Evolutionary conservation across 2,113 vertebrate species (phyloP).

Genomic region (Thymallus thymallus): DNA sequence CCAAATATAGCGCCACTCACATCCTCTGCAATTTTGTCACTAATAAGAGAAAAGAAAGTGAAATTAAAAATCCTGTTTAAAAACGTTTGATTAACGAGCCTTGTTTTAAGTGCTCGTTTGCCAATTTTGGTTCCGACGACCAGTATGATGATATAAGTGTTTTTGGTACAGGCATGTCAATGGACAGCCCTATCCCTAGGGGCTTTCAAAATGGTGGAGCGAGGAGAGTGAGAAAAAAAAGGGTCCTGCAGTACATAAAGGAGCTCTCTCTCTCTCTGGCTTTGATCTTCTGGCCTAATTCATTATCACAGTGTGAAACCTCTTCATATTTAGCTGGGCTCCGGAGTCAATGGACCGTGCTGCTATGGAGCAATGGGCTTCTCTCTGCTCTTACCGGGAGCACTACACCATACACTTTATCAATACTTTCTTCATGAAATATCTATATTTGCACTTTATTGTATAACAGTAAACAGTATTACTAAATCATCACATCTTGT

Average conservation of each 20-base stretch:
- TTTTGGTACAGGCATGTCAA: constrained; percentile 34
- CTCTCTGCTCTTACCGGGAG: constrained; percentile 9
- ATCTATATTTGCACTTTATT: no score
- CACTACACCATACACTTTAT: neutral
- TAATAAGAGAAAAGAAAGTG: neutral
- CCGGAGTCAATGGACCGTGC: constrained; percentile 46
- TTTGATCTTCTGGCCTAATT: constrained; percentile 43
- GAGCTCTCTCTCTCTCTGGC: neutral
- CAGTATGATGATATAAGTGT: constrained; percentile 41
- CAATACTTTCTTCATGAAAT: neutral
- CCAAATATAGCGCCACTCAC: neutral
- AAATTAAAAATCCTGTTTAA: neutral
- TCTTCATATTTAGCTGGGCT: constrained; percentile 53
- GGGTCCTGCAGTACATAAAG: no score
- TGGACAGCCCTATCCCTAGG: constrained; percentile 27
- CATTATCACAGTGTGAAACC: constrained; percentile 51
- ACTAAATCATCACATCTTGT: no score
- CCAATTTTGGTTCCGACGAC: constrained; percentile 17
- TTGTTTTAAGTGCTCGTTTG: constrained; percentile 1
- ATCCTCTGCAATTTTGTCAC: neutral
- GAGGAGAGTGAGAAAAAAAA: constrained; percentile 14
- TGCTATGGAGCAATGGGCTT: constrained; percentile 47
- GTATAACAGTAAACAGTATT: no score
- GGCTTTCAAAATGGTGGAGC: constrained; percentile 10
- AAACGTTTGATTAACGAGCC: neutral